Evolutionary conservation across 2,888 invertebrate species (phyloP).

Genomic region (Limnephilus auricula): DNA sequence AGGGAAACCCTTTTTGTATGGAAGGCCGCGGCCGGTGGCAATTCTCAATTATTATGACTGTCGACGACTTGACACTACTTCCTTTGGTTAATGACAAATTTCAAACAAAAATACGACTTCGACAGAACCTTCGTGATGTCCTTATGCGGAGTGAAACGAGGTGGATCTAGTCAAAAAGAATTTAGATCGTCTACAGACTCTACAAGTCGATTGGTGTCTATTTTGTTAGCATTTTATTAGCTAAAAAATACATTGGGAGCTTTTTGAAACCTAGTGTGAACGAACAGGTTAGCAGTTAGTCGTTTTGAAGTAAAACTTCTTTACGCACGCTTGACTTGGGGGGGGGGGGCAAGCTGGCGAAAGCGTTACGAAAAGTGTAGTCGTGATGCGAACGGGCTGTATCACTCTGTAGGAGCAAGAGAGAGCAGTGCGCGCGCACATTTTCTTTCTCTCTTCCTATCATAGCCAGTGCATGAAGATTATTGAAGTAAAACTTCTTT

Average conservation of each 20-base stretch:
- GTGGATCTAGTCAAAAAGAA: neutral
- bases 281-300: no score
- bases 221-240: neutral
- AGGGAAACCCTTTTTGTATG: slow-evolving; percentile 1
- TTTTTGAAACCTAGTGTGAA: neutral
- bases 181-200: neutral
- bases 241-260: neutral
- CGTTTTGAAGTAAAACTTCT: no score
- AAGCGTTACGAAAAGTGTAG: no score
- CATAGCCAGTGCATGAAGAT: no score
- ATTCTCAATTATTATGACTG: neutral
- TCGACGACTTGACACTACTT: neutral
- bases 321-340: no score
- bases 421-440: no score
- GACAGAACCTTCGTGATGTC: neutral
- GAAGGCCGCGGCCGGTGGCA: slow-evolving; percentile 9
- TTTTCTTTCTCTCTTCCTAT: no score
- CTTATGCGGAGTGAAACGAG: neutral
- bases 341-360: no score
- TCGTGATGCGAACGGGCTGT: no score
- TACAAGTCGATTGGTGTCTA: neutral
- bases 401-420: no score
- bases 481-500: no score
- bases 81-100: neutral
- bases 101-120: neutral